A percentile compares a stretch with the other conserved stretches of the same genome.
These are phyloP conservation scores for Rhinogobio ventralis DNA, from an alignment of 2,797 vertebrate genomes.

Conservation along the genomic window DNA sequence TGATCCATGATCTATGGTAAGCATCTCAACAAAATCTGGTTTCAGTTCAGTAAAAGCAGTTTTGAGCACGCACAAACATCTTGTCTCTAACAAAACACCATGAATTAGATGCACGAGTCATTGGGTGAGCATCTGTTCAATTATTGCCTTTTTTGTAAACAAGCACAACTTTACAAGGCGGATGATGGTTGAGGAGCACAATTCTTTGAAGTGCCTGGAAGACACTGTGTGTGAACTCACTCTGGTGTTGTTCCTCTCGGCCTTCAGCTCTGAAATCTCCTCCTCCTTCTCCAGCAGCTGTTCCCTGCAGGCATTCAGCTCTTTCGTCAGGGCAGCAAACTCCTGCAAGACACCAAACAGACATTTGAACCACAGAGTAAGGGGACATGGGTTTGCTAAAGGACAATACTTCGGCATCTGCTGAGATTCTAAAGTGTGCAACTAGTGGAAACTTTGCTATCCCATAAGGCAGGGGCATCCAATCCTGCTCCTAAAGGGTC, in stretches of 20 bases:
- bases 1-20: background rate
- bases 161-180: background rate
- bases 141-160: background rate
- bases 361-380: slow-evolving; percentile 20
- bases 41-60: background rate
- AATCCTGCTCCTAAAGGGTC: background rate
- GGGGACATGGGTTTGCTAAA: background rate
- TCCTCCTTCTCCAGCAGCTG: slow-evolving; percentile 98
- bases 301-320: slow-evolving; percentile 96
- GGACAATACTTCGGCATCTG: background rate
- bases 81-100: background rate
- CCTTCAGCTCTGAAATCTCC: slow-evolving; percentile 98
- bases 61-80: background rate
- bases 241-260: slow-evolving; percentile 99
- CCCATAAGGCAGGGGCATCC: background rate
- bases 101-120: background rate
- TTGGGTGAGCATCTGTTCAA: background rate
- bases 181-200: background rate
- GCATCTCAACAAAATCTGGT: background rate
- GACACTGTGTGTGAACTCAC: slow-evolving; percentile 77
- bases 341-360: slow-evolving; percentile 79
- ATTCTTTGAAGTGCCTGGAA: slow-evolving; percentile 25
- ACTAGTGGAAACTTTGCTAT: background rate
- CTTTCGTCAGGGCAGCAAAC: slow-evolving; percentile 98
- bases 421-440: background rate